Conservation (phyloP, 2,113 vertebrate species). For the Burhinus oedicnemus region DNA sequence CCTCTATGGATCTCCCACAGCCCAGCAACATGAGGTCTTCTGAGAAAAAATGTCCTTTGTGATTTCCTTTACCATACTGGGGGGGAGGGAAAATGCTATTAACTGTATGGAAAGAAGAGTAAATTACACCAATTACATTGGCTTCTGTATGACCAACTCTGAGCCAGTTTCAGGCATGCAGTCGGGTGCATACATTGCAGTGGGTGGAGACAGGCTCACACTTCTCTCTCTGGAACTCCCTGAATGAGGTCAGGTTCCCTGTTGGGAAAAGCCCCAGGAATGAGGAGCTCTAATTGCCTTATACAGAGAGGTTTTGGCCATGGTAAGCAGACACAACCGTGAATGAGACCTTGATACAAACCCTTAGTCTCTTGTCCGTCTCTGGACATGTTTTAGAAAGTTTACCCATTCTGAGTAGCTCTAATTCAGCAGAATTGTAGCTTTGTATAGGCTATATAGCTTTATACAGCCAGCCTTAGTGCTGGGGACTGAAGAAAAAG, state of each 20-base stretch:
- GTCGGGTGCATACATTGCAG: background rate
- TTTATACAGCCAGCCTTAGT: background rate
- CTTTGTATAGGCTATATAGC: background rate
- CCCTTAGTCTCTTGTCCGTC: background rate
- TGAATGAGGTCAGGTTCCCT: background rate
- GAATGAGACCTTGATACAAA: background rate
- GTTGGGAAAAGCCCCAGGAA: background rate
- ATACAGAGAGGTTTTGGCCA: background rate
- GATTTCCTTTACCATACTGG: background rate
- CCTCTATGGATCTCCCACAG: background rate
- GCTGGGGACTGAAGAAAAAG: background rate
- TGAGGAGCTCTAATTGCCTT: background rate
- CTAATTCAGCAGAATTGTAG: background rate
- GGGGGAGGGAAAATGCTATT: background rate
- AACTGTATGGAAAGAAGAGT: background rate
- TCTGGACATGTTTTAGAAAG: background rate
- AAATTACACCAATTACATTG: background rate
- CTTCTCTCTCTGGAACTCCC: background rate
- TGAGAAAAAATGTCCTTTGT: background rate
- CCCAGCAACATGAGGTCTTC: background rate
- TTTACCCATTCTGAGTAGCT: background rate
- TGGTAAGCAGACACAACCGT: background rate
- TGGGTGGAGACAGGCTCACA: background rate
- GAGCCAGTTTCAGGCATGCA: background rate
- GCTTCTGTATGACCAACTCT: background rate